phyloP scores from a whole-genome alignment of 2,888 invertebrate species.

The Odiellus spinosus region DNA sequence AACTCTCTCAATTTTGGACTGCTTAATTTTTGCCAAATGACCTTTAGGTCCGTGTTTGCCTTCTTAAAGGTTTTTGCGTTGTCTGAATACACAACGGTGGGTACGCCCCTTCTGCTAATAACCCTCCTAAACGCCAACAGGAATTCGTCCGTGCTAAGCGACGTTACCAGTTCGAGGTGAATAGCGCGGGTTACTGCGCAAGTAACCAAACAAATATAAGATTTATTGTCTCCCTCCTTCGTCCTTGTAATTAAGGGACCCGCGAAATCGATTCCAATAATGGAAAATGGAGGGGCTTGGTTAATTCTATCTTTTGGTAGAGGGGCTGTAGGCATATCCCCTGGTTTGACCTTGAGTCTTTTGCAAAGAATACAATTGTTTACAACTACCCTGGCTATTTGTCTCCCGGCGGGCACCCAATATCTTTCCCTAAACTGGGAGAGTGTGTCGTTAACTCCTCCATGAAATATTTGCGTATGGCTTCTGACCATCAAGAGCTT shows the following conservation, averaged over 20 bases:
- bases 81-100: slow-evolving; percentile 26
- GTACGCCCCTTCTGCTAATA: slow-evolving; percentile 24
- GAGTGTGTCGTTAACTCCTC: not conserved
- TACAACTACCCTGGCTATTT: not conserved
- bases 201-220: not conserved
- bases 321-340: not conserved
- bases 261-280: slow-evolving; percentile 1
- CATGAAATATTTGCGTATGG: slow-evolving; percentile 1
- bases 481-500: not conserved
- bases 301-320: not conserved
- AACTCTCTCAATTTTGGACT: slow-evolving; percentile 7
- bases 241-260: slow-evolving; percentile 12
- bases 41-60: slow-evolving; percentile 24
- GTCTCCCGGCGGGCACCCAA: slow-evolving; percentile 1
- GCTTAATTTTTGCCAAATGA: not conserved
- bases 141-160: slow-evolving; percentile 24
- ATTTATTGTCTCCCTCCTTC: not conserved
- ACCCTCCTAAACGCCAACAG: slow-evolving; percentile 25
- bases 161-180: slow-evolving; percentile 27
- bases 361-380: slow-evolving; percentile 1
- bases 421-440: not conserved
- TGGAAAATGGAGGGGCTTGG: not conserved
- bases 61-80: slow-evolving; percentile 30
- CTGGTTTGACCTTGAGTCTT: not conserved
- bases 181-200: slow-evolving; percentile 21